Evolutionary conservation across 2,113 vertebrate species (phyloP), one percentile per base, ranked within the genome.

Genomic region (Anolis sagrei): DNA sequence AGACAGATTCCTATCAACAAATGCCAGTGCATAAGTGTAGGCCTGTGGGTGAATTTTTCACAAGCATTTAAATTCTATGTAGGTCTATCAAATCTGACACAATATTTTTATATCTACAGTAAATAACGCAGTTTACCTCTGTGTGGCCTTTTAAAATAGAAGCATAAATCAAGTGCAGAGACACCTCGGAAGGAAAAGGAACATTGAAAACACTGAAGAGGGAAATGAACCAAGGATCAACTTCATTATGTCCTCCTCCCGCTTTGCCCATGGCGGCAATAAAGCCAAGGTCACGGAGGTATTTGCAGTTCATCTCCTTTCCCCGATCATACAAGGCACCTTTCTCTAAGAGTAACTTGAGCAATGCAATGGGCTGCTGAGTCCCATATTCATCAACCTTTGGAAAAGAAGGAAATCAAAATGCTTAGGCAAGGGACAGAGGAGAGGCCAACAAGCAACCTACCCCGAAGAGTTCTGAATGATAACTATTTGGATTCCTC

Each of bases 311-410:
- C 62, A 99, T 97, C 90, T 99, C 98, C 82, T 99, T 99, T 0
- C 97, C 97, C 3, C 98, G 95, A 90, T 98, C 97, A 0, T 99
- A 99, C 77, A 99, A 91, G 86, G 96, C 97, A 29, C 98, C 98
- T 79, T 96, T 96, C 68, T 99, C 98, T 69, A 99, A 84, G 14
- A 99, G 96, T 87, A 99, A 94, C 90, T 98, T 99, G 87, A 99
- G 95, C 32, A 99, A 88, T 2, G 98, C 98, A 0, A 99, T 98
- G 13, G 99, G 99, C 79, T 99, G 99, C 89, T 99, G 99, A 0
- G 99, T 99, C 61, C 98, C 98, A 9, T 99, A 99, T 9, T 96
- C 96, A 70, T 99, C 98, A 86, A 99, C 97, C 98, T 99, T 75
- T 48, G 51, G 19, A 29, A 51, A 0, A 76, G 39, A 87, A 39